A percentile compares a stretch with the other conserved stretches of the same genome.
Conservation (phyloP, 2,797 vertebrate species). For the Perodicticus potto region DNA sequence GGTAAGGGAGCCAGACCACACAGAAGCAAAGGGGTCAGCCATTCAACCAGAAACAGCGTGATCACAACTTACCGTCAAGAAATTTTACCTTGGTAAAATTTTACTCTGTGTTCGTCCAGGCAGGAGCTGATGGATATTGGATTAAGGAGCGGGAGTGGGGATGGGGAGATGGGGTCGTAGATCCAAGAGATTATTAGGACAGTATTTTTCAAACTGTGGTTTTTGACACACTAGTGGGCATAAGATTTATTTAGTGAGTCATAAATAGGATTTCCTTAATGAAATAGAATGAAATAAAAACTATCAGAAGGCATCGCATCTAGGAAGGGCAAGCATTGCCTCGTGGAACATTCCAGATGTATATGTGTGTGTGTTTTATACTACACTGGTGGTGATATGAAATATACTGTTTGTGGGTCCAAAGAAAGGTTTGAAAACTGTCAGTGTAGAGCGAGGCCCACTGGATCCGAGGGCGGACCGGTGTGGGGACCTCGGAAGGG, state of each 20-base stretch:
- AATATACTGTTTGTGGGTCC: not conserved
- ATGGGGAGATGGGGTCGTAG: not conserved
- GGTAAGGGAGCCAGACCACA: too few species aligned
- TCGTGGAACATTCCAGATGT: fast-evolving
- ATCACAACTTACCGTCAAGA: not conserved
- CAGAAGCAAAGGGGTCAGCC: not conserved
- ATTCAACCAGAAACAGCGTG: not conserved
- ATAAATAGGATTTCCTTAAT: not conserved
- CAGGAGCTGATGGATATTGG: fast-evolving
- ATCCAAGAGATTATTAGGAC: not conserved
- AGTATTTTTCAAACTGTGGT: not conserved
- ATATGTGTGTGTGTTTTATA: not conserved
- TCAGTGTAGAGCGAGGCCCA: not conserved
- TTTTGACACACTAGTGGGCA: not conserved
- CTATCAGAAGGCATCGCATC: not conserved
- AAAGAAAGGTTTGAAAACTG: too few species aligned
- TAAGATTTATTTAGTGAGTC: not conserved
- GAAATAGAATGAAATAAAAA: not conserved
- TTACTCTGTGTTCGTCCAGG: too few species aligned
- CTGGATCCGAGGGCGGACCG: not conserved
- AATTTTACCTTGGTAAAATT: not conserved
- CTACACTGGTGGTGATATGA: too few species aligned
- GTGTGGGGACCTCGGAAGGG: not conserved
- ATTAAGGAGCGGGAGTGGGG: not conserved
- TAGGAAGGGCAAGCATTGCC: not conserved